Percentiles rank a stretch among this genome's conserved stretches.
Evolutionary conservation across 2,113 vertebrate species (phyloP).

Genomic region (Hiodon tergisus): DNA sequence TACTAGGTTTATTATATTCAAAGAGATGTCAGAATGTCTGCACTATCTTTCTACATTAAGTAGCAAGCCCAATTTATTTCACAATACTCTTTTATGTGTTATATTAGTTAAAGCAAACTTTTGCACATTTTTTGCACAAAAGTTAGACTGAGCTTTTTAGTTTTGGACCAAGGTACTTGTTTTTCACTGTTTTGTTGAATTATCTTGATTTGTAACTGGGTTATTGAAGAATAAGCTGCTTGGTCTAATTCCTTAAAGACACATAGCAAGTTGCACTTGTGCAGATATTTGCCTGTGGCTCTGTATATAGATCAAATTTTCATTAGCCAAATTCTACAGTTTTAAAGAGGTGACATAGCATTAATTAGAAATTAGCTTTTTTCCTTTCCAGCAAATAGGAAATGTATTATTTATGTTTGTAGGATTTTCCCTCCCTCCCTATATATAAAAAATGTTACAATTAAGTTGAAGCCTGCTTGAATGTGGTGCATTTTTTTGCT

Average conservation of each 20-base stretch:
- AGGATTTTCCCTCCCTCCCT: not conserved
- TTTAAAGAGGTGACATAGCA: not conserved
- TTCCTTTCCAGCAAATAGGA: not conserved
- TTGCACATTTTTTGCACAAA: constrained; percentile 27
- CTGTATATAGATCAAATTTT: not conserved
- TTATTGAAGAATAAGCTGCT: not conserved
- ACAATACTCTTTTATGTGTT: not conserved
- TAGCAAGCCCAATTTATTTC: constrained; percentile 2
- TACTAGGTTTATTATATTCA: not conserved
- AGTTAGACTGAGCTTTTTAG: not conserved
- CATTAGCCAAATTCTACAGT: constrained; percentile 11
- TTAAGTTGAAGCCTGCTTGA: constrained; percentile 16
- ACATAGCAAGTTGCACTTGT: not conserved
- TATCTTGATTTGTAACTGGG: constrained; percentile 10
- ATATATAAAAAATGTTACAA: not conserved
- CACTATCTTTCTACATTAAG: not conserved
- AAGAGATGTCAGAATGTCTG: not conserved
- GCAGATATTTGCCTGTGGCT: not conserved
- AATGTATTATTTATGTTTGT: not conserved
- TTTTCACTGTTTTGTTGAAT: not conserved
- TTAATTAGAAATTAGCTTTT: not conserved
- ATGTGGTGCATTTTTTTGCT: constrained; percentile 31
- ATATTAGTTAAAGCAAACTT: constrained; percentile 8
- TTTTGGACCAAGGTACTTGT: not conserved
- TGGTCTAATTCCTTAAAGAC: not conserved